These are phyloP conservation scores for Lutraria rhynchaena DNA, from an alignment of 1,140 invertebrate species.

Conservation along the genomic window DNA sequence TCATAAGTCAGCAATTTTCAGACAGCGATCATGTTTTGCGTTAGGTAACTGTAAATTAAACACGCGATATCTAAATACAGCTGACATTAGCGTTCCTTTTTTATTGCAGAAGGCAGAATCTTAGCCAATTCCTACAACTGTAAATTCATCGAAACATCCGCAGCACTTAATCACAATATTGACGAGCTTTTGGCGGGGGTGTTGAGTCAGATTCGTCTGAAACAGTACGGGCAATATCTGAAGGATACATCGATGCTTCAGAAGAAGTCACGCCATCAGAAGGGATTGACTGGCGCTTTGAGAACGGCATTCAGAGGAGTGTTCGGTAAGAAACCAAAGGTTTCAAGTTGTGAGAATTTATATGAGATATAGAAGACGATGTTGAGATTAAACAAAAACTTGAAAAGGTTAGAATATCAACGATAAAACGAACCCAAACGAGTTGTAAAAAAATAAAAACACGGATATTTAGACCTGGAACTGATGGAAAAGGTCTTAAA, in stretches of 20 bases:
- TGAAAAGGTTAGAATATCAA: background rate
- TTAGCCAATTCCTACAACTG: conserved; percentile 88
- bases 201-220: conserved; percentile 84
- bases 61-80: too few species aligned
- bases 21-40: too few species aligned
- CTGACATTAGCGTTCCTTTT: too few species aligned
- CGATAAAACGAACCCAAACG: too few species aligned
- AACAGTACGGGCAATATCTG: conserved; percentile 52
- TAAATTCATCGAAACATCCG: conserved; percentile 92
- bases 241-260: conserved; percentile 7
- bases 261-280: conserved; percentile 36
- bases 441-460: too few species aligned
- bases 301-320: conserved; percentile 47
- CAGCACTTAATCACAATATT: conserved; percentile 90
- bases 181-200: conserved; percentile 92
- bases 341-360: conserved; percentile 52
- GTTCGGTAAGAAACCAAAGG: conserved; percentile 46
- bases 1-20: too few species aligned
- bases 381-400: background rate
- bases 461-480: too few species aligned
- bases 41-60: too few species aligned
- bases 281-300: conserved; percentile 26
- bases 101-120: conserved; percentile 74
- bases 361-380: conserved; percentile 34
- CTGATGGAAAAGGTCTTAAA: too few species aligned